Evolutionary conservation across 2,888 invertebrate genomes (phyloP), one percentile per base, ranked within the genome.

Genomic region (Tanytarsus gracilentus): DNA sequence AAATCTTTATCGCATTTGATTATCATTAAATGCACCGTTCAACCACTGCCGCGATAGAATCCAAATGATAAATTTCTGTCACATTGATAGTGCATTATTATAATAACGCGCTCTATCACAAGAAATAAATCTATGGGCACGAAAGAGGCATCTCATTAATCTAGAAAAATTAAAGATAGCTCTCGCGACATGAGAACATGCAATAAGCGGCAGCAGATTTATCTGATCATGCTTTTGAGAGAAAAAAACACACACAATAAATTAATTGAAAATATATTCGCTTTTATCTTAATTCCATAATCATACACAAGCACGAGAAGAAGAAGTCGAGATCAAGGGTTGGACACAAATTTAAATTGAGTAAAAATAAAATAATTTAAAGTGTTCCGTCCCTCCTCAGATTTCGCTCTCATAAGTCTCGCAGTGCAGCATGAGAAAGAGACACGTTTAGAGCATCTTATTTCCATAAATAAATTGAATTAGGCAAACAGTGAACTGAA

Each of bases 401-500:
- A n/a, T n/a, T n/a, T n/a, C n/a, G n/a, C n/a, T n/a, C n/a, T n/a
- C n/a, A n/a, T n/a, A n/a, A n/a, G n/a, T n/a, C n/a, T n/a, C n/a
- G n/a, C n/a, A n/a, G n/a, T n/a, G n/a, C n/a, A n/a, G n/a, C n/a
- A 36, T 11, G 14, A 3, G 36, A 36, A 51, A 30, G 16, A 33
- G 29, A 53, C 53, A 53, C 53, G 53, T 39, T 36, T 53, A 39
- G 27, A 36, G 53, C 53, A 36, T 53, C 53, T 9, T 23, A 53
- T 53, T 53, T 53, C 53, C 53, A 53, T 53, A 53, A 53, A 53
- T 53, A 53, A 53, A 53, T 53, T 53, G 53, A 53, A 53, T 53
- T 53, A 53, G 53, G 53, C 23, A 53, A 53, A 11, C 9, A 53
- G 21, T 25, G 18, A 36, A 21, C 23, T n/a, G n/a, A n/a, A 21